phyloP scores from a whole-genome alignment of 2,797 vertebrate genomes.

The Prionace glauca region DNA sequence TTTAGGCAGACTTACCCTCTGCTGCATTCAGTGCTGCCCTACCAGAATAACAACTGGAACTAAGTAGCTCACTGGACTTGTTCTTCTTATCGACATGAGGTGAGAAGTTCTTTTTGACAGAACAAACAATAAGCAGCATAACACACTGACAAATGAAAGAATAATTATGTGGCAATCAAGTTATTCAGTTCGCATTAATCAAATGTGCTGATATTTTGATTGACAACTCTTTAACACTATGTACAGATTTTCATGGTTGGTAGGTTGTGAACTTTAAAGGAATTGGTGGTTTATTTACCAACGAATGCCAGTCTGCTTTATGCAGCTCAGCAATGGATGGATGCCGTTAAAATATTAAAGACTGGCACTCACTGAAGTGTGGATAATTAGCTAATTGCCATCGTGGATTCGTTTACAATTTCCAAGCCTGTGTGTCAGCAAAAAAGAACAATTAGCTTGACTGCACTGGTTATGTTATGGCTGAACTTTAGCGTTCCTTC shows the following conservation, averaged over 20 bases:
- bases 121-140: neutral
- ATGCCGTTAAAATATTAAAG: neutral
- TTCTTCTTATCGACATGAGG: neutral
- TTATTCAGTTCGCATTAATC: neutral
- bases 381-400: neutral
- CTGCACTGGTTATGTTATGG: neutral
- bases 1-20: neutral
- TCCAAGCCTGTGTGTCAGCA: neutral
- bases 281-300: neutral
- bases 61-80: no score
- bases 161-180: neutral
- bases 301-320: no score
- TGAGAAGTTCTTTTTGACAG: neutral
- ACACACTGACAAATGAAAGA: neutral
- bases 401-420: neutral
- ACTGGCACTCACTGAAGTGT: neutral
- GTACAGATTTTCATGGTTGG: neutral
- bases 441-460: neutral
- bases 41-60: neutral
- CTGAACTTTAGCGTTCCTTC: neutral
- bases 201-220: neutral
- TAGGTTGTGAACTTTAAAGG: neutral
- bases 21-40: neutral
- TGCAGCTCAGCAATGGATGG: neutral
- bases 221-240: neutral